Percentiles rank a stretch among this genome's conserved stretches.
These are phyloP conservation scores for Tetragonisca angustula DNA, from an alignment of 2,888 invertebrate species.

Conservation along the genomic window DNA sequence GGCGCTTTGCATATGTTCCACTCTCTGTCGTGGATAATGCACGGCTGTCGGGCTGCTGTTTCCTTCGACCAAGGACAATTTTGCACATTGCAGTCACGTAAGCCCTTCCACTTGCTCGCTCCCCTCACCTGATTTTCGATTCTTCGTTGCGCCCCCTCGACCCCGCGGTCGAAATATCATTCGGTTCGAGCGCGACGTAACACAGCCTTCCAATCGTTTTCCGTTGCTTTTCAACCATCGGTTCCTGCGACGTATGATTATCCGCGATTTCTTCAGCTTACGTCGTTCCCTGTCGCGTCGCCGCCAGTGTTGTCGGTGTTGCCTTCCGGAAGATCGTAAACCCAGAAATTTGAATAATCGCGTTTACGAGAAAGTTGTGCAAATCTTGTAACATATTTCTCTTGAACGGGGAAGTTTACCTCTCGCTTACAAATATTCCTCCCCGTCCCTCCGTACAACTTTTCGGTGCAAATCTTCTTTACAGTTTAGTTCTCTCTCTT, in stretches of 20 bases:
- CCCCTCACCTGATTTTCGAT: constrained; percentile 79
- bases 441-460: background rate
- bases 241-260: constrained; percentile 43
- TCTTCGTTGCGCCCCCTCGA: constrained; percentile 68
- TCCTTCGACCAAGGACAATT: constrained; percentile 52
- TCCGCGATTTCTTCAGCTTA: constrained; percentile 35
- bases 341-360: constrained; percentile 19
- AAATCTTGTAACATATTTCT: constrained; percentile 8
- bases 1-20: constrained; percentile 53
- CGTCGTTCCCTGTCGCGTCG: background rate
- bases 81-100: constrained; percentile 81
- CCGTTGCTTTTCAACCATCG: constrained; percentile 54
- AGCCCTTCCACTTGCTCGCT: constrained; percentile 59
- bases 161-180: constrained; percentile 69
- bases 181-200: constrained; percentile 18
- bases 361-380: constrained; percentile 3
- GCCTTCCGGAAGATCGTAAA: constrained; percentile 8
- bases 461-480: background rate
- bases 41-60: constrained; percentile 35
- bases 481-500: background rate
- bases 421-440: background rate
- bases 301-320: background rate
- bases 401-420: background rate
- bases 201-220: constrained; percentile 62
- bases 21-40: constrained; percentile 56